Evolutionary conservation across 2,113 vertebrate species (phyloP), one percentile per base, ranked within the genome.

Genomic region (Colistium nudipinnis): DNA sequence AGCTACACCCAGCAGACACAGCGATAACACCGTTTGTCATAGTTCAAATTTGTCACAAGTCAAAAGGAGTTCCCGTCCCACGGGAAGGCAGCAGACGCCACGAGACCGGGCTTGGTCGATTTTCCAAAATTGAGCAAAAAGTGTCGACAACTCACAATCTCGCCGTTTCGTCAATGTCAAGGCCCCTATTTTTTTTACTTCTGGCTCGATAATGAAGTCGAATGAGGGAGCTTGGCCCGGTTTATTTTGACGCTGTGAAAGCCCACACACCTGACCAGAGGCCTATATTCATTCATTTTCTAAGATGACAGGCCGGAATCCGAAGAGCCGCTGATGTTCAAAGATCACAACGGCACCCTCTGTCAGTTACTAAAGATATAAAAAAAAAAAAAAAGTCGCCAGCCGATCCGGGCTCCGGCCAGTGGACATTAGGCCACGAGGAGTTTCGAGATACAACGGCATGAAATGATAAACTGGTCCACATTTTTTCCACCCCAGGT

Each of bases 361-460:
- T 1, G 36, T 39, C 13, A 4, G 13, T 16, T 4, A 60, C 52
- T 45, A 68, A 71, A 55, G 54, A 78, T 60, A 35, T 48, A 45
- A 61, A 68, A 71, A 55, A 49, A 78, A 56, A 35, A 53, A 45
- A 61, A 70, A 31, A 74, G 41, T 61, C 48, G 20, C n/a, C 28
- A 65, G 38, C 11, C 41, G 54, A 62, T 75, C 54, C 57, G n/a
- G n/a, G 3, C 53, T 77, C 25, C 59, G 30, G 41, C 22, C 6
- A 1, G 49, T 0, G 20, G 31, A 62, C 62, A 48, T 39, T n/a
- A 38, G n/a, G 48, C 54, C 48, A 22, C 2, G 9, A 28, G 41
- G 38, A 31, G 17, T 39, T 51, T 20, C 14, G 11, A 59, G 35
- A 22, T 45, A 19, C 47, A 36, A 13, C 41, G 27, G 51, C 27